Conservation (phyloP, 64 coral and sea anemone genomes). For the Porites australiensis region DNA sequence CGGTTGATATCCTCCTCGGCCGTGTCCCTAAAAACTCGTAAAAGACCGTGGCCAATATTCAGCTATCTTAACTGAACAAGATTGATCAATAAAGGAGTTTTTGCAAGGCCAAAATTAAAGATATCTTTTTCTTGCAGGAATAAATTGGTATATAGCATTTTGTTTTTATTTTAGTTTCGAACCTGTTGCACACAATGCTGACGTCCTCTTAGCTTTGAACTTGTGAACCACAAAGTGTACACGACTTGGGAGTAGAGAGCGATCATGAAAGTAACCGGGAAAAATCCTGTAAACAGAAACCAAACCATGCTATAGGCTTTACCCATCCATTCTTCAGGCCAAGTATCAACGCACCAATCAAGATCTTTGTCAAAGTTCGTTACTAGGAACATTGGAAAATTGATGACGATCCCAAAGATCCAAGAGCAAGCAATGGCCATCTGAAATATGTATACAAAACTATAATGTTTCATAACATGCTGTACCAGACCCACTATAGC, state of each 20-base stretch:
- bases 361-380: not conserved
- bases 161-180: not conserved
- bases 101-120: not conserved
- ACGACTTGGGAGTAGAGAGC: not conserved
- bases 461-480: no score
- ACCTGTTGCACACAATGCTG: not conserved
- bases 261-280: not conserved
- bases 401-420: slow-evolving; percentile 6
- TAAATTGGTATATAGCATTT: no score
- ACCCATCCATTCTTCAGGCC: not conserved
- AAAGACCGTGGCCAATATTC: no score
- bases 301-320: not conserved
- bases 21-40: no score
- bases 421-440: not conserved
- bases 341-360: not conserved
- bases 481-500: no score
- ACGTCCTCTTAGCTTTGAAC: not conserved
- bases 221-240: not conserved
- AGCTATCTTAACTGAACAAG: no score
- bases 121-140: no score
- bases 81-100: no score
- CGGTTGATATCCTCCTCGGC: no score
- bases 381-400: not conserved
- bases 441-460: not conserved
- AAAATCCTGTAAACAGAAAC: not conserved